Conservation (phyloP, 2,888 invertebrate species). For the Agrochola circellaris region DNA sequence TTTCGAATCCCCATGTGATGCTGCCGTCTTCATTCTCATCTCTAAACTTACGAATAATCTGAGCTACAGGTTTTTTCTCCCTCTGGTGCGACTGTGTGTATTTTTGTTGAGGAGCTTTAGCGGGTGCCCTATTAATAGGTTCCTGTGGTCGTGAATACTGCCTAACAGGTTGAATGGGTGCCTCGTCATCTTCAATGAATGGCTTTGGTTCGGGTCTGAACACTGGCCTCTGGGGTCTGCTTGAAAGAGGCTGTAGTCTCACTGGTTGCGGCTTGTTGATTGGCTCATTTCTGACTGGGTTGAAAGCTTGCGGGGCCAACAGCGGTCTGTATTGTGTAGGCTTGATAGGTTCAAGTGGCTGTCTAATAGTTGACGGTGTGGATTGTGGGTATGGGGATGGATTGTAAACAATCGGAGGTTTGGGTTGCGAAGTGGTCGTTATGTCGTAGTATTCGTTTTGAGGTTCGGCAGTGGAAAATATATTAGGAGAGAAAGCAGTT, state of each 20-base stretch:
- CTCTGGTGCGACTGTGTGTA: conserved; percentile 83
- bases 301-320: conserved; percentile 81
- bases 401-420: conserved; percentile 86
- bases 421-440: conserved; percentile 86
- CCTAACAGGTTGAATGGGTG: conserved; percentile 84
- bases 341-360: conserved; percentile 84
- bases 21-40: conserved; percentile 95
- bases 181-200: conserved; percentile 86
- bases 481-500: conserved; percentile 85
- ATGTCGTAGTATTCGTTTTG: conserved; percentile 88
- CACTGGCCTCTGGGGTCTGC: conserved; percentile 88
- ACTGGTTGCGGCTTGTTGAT: conserved; percentile 83
- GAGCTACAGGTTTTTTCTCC: conserved; percentile 93
- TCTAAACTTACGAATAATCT: conserved; percentile 93
- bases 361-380: conserved; percentile 75
- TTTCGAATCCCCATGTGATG: conserved; percentile 97
- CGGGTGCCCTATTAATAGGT: conserved; percentile 80
- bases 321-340: conserved; percentile 87
- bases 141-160: conserved; percentile 87
- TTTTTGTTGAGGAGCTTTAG: conserved; percentile 85
- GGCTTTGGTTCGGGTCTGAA: conserved; percentile 89
- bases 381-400: conserved; percentile 85
- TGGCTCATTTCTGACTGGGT: conserved; percentile 83
- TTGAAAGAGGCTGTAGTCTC: conserved; percentile 86
- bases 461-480: conserved; percentile 84